These are phyloP conservation scores for Caenorhabditis macrosperma DNA, from an alignment of 2,888 invertebrate species.

Conservation along the genomic window DNA sequence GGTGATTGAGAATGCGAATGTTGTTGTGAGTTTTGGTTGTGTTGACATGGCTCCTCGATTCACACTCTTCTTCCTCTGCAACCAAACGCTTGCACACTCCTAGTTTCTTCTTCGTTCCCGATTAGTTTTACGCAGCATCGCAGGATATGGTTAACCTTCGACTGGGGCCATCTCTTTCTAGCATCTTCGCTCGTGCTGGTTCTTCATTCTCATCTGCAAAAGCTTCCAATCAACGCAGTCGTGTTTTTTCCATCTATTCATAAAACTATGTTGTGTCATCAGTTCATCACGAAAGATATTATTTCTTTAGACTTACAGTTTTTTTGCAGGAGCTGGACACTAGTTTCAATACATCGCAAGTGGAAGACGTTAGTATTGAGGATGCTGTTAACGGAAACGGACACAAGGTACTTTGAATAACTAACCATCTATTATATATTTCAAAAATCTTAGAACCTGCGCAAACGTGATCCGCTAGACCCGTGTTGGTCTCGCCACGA, in stretches of 20 bases:
- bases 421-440: neutral
- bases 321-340: slow-evolving; percentile 50
- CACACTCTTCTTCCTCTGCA: slow-evolving; percentile 23
- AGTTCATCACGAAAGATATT: neutral
- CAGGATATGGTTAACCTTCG: neutral
- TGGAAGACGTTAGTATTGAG: slow-evolving; percentile 59
- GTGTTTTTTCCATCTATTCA: slow-evolving; percentile 15
- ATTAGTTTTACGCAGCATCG: slow-evolving; percentile 17
- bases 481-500: too few species aligned
- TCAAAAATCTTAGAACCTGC: neutral
- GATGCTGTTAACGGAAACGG: slow-evolving; percentile 53
- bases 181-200: neutral
- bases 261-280: slow-evolving; percentile 27
- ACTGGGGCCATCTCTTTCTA: neutral
- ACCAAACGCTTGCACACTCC: slow-evolving; percentile 26
- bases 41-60: slow-evolving; percentile 35
- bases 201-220: neutral
- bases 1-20: slow-evolving; percentile 54
- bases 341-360: slow-evolving; percentile 46
- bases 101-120: slow-evolving; percentile 27
- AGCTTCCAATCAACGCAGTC: neutral
- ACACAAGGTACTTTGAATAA: neutral
- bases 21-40: slow-evolving; percentile 50
- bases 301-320: neutral
- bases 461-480: too few species aligned